A percentile compares a stretch with the other conserved stretches of the same genome.
Conservation (phyloP, 2,888 invertebrate genomes). For the Campoplex nolae region DNA sequence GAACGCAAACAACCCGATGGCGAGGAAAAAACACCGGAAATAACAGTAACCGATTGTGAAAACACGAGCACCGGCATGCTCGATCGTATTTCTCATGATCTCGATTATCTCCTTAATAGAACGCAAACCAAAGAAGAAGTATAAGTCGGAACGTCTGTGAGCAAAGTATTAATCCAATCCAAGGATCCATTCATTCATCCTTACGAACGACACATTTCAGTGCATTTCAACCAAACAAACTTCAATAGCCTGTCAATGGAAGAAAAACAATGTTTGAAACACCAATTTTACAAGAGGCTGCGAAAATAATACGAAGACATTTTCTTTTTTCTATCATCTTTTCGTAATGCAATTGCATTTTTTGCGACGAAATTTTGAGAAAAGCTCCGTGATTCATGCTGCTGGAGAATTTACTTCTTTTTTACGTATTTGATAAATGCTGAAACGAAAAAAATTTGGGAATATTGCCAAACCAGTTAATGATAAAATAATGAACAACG, state of each 20-base stretch:
- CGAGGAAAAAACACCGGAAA: conserved; percentile 78
- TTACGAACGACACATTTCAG: not conserved
- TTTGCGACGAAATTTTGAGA: not conserved
- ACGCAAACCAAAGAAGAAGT: conserved; percentile 83
- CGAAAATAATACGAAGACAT: conserved; percentile 12
- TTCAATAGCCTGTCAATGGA: not conserved
- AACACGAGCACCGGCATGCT: conserved; percentile 87
- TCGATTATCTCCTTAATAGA: conserved; percentile 92
- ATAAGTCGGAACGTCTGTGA: conserved; percentile 49
- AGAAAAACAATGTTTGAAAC: not conserved
- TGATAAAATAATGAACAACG: not conserved
- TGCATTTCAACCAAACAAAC: not conserved
- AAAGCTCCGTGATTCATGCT: not conserved
- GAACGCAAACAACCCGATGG: conserved; percentile 82
- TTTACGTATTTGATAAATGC: not conserved
- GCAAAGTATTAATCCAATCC: not conserved
- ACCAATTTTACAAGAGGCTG: conserved; percentile 25
- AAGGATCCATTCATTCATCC: not conserved
- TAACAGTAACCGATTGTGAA: conserved; percentile 75
- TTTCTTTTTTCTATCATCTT: not conserved
- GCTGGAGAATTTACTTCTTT: not conserved
- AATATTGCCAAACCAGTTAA: conserved; percentile 19
- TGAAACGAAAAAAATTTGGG: not conserved
- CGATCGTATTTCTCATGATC: conserved; percentile 92
- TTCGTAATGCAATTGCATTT: conserved; percentile 42